A percentile compares a stretch with the other conserved stretches of the same genome.
These are phyloP conservation scores for Leptinotarsa texana DNA, from an alignment of 1,140 invertebrate genomes.

Conservation along the genomic window DNA sequence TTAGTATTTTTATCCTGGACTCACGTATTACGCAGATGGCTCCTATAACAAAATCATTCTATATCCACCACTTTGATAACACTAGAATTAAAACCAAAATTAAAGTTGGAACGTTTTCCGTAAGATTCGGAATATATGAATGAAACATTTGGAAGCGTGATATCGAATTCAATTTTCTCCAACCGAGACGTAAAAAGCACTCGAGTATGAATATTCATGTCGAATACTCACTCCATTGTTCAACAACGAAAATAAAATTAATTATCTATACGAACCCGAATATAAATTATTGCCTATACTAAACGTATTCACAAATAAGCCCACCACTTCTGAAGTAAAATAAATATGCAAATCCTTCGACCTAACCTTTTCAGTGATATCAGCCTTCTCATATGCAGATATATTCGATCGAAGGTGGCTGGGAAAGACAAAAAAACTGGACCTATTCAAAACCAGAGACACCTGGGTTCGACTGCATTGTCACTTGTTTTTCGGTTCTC, in stretches of 20 bases:
- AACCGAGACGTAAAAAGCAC: background rate
- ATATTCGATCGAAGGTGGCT: slow-evolving; percentile 16
- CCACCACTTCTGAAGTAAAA: slow-evolving; percentile 14
- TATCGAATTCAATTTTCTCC: background rate
- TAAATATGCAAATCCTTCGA: slow-evolving; percentile 15
- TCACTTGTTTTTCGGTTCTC: slow-evolving; percentile 1
- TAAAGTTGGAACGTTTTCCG: too few relatives aligned
- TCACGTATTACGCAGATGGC: too few relatives aligned
- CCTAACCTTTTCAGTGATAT: slow-evolving; percentile 1
- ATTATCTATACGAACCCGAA: slow-evolving; percentile 16
- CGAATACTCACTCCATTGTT: slow-evolving; percentile 6
- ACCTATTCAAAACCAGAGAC: slow-evolving; percentile 4
- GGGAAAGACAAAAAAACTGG: slow-evolving; percentile 7
- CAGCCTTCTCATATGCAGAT: slow-evolving; percentile 13
- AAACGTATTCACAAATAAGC: slow-evolving; percentile 18
- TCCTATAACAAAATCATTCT: too few relatives aligned
- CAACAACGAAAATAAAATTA: slow-evolving; percentile 8
- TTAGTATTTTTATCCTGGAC: too few relatives aligned
- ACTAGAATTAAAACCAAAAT: too few relatives aligned
- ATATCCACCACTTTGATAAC: too few relatives aligned
- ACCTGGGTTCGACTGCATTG: slow-evolving; percentile 4
- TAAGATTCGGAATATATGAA: too few relatives aligned
- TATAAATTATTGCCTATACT: slow-evolving; percentile 13
- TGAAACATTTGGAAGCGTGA: background rate
- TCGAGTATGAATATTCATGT: slow-evolving; percentile 9